Base-by-base conservation (phyloP, 2,113 vertebrate species). In the Pycnonotus jocosus region DNA sequence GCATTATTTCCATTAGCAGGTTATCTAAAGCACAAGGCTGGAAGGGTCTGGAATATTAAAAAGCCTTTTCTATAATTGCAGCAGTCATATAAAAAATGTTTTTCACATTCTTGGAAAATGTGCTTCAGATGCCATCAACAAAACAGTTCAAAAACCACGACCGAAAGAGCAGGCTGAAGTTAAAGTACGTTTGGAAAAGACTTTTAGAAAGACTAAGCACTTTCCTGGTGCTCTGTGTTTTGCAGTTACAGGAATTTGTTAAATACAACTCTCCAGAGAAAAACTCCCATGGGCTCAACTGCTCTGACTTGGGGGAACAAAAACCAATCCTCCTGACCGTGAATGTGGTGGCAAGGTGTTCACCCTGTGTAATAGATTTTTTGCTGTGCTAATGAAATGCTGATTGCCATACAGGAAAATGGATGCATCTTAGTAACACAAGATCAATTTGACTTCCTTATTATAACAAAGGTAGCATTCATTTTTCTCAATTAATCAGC, bases 401-500 rank as follows among this genome's bases (percentile, higher is more conserved):
- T 82, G 47, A 50, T 84, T 87, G 47, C 28, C 42, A 86, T 35
- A 23, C 42, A 44, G 54, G 38, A 66, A 90, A 92, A 93, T 77
- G 66, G 54, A 77, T 93, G 71, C 38, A 73, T 78, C 60, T 66
- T 77, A 40, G 50, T 58, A 90, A 62, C 0, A 3, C 24, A 37
- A 86, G 79, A 92, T 88, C 85, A 60, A 81, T 88, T 92, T 38
- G 30, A 37, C 30, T 89, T 95, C 70, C 45, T 87, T 60, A 62
- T 78, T 90, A 54, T 42, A 82, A 77, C 15, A 77, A 83, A 82
- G 44, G 47, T 81, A 73, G 17, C 6, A 1, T 81, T 80, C 37
- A 58, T 91, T 95, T 91, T 92, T 95, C 90, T 90, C 85, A 77
- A 77, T 95, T 95, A 85, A 82, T 95, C 40, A 87, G 28, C 50